Base-by-base conservation (phyloP, 2,113 vertebrate genomes). In the Phodopus roborovskii region DNA sequence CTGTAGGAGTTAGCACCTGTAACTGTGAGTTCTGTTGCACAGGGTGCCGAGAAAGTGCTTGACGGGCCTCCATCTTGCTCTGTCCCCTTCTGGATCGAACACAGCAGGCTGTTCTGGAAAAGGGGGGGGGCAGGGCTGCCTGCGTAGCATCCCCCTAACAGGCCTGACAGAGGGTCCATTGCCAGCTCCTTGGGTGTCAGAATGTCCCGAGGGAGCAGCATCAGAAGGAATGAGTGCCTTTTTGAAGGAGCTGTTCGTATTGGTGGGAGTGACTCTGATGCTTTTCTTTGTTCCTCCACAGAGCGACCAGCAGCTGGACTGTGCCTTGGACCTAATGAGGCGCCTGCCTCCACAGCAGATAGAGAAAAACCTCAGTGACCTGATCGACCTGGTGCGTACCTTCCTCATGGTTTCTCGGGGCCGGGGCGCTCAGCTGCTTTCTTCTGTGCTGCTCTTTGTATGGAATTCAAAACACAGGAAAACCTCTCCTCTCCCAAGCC, bases 271-370 rank as follows among this genome's bases (percentile, higher is more conserved):
- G 1, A 89, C 66, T 45, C 5, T 71, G 0, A 0, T 6, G 5
- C 53, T 71, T 83, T 94, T 45, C 33, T 96, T 33, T 97, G 45
- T 97, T 5, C 91, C 50, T 95, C 82, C 56, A 5, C 98, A 99
- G 99, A 99, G 98, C 98, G 99, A 99, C 96, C 99, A 99, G 98
- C 99, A 99, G 99, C 99, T 99, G 97, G 99, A 99, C 98, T 99
- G 99, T 99, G 99, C 99, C 98, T 99, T 99, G 99, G 99, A 99
- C 98, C 98, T 99, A 98, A 99, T 99, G 99, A 99, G 99, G 99
- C 99, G 99, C 95, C 99, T 99, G 99, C 99, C 99, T 98, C 99
- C 99, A 0, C 99, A 99, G 98, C 99, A 99, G 98, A 99, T 99
- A 11, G 99, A 99, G 99, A 99, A 99, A 97, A 99, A 99, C 99